Base-by-base conservation (phyloP, 2,797 vertebrate species). In the Syngnathus rostellatus region DNA sequence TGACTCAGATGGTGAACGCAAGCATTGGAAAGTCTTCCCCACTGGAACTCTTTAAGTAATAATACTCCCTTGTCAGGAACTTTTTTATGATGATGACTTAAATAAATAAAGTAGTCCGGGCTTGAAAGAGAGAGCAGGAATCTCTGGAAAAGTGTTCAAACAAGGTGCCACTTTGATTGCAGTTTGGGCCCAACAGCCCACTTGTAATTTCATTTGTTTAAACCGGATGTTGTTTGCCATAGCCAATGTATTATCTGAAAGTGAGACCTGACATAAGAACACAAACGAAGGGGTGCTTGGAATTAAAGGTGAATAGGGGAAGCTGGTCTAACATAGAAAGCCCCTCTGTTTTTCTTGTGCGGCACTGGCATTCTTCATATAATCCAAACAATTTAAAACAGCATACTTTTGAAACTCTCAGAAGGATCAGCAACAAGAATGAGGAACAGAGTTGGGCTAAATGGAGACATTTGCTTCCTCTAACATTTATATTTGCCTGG, bases 211-310 rank as follows among this genome's bases (percentile, higher is more conserved):
- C 83, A 82, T 91, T 87, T 86, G 81, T 91, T 90, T 90, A 84
- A 90, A 89, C 84, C 89, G 86, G 89, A 91, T 89, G 89, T 88
- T 90, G 86, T 90, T 85, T 80, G 84, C 85, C 81, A 73, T 79
- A 79, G 74, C 83, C 83, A 86, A 88, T 88, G 85, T 77, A 88
- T 90, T 87, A 86, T 86, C 82, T 89, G 84, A 87, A 90, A 90
- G 84, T 83, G 85, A 87, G 81, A 86, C 80, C 81, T 88, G 90
- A 92, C 90, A 92, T 91, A 87, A 85, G 85, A 89, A 91, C 81
- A 91, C 85, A 90, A 91, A 89, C 85, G 68, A 66, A 82, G 69
- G 41, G 11, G 65, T 54, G 40, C 72, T 64, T 75, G 73, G 68
- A 79, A 77, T 72, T 78, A 83, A 82, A 82, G 65, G 65, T 65